Evolutionary conservation across 1,140 invertebrate species (phyloP), one percentile per base, ranked within the genome.

Genomic region (Trinorchestia longiramus): DNA sequence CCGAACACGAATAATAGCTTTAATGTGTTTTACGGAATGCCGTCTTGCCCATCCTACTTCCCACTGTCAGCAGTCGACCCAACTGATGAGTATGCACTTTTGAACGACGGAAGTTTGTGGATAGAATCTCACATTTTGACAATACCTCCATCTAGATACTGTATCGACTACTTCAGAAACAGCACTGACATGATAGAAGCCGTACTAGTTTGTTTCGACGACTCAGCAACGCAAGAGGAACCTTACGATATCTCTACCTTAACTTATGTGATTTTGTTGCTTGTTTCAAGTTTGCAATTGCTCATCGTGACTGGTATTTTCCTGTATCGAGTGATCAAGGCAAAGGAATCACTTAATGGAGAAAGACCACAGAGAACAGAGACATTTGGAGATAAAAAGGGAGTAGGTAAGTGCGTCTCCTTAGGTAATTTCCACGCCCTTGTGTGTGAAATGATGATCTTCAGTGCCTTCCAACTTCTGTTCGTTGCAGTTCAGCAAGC

Each of bases 131-230:
- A 47, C 92, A 45, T 0, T 36, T 43, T 11, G 43, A 6, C 19
- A 94, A 94, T 40, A 28, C 92, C 43, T 43, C 43, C 43, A 19
- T 28, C 92, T 45, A 6, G 40, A 94, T 94, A 94, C 44, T 94
- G 92, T 44, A 94, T 94, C 44, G 92, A 94, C 44, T 94, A 45
- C 92, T 94, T 94, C 92, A 42, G 43, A 28, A 94, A 94, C 44
- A 15, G 47, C 36, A 94, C 92, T 23, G 43, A 94, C 44, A 40
- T 94, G 92, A 94, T 94, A 15, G 92, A 94, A 94, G 11, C 44
- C 15, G 92, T 43, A 6, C 3, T 94, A 11, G 92, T 94, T 43
- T 94, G 92, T 45, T 94, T 94, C 44, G 44, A 94, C 44, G 62
- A 77, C 36, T 42, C 88, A 43, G 43, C 88, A 19, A 43, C 88